Base-by-base conservation (phyloP, 2,888 invertebrate species). In the Stenchaetothrips biformis region DNA sequence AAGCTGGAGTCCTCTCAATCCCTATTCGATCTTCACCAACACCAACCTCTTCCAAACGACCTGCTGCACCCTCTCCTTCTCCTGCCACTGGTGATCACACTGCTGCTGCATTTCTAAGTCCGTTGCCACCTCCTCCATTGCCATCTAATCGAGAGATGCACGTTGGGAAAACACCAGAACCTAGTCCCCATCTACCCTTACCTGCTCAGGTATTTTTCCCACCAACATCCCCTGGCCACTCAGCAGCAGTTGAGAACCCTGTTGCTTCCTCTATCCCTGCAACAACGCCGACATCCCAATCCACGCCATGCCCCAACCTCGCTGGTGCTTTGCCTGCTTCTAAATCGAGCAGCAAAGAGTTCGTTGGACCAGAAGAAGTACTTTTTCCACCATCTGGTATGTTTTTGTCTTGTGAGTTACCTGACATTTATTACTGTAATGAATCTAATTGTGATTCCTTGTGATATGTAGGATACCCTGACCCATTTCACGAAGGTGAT, bases 401-500 rank as follows among this genome's bases (percentile, higher is more conserved):
- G 80, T 81, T 53, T 81, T 67, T 79, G 37, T 79, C 78, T 62
- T 16, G 21, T 16, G 3, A 7, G 11, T 37, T 25, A 53, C 47
- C 80, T 37, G 37, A 37, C 37, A 1, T 37, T 1, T 2, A 37
- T 37, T 37, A 37, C 37, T 4, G 37, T 2, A 2, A 1, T 37
- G 37, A 37, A 37, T 37, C 80, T 82, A 78, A 48, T 16, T 48
- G n/a, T 67, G 27, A 11, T 53, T 27, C 37, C 37, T 59, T 78
- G 47, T 79, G 48, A 80, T 79, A 80, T 81, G 11, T 82, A 85
- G 89, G 90, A 67, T 92, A 91, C 87, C 92, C 92, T 27, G 92
- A 92, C 88, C 92, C 92, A 7, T 92, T 92, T 84, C 90, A 91
- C 87, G 92, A 92, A 83, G 85, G 79, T 80, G 79, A 79, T 74